phyloP scores from a whole-genome alignment of 2,797 vertebrate species.

The Tolypeutes matacus region DNA sequence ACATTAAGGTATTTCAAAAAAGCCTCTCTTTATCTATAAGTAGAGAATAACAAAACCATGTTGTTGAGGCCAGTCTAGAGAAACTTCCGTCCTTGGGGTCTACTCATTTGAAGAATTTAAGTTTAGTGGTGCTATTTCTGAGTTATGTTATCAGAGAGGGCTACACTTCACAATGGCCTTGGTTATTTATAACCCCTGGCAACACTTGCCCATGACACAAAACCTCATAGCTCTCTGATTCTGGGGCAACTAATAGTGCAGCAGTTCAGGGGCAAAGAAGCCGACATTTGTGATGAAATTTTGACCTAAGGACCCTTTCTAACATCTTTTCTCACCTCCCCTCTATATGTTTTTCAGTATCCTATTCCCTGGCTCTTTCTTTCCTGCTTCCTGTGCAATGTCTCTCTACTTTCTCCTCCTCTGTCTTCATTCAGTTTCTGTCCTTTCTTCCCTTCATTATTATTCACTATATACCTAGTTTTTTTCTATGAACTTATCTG shows the following conservation, averaged over 20 bases:
- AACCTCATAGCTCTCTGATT: background rate
- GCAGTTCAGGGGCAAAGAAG: background rate
- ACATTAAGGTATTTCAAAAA: background rate
- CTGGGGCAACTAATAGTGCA: too few species aligned
- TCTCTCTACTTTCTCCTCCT: background rate
- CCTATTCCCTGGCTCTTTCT: background rate
- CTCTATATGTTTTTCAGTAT: background rate
- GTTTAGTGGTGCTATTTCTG: background rate
- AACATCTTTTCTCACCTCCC: background rate
- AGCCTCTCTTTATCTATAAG: background rate
- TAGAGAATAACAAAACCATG: accelerated
- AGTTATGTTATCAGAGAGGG: accelerated
- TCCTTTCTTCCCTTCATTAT: background rate
- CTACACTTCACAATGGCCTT: background rate
- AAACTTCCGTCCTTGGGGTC: background rate
- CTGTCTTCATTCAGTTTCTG: background rate
- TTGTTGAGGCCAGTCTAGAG: background rate
- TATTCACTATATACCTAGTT: background rate
- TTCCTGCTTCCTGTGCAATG: background rate
- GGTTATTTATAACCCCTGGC: background rate
- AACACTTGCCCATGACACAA: background rate
- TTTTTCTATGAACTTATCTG: background rate
- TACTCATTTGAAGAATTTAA: background rate
- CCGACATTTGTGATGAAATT: background rate
- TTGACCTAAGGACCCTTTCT: background rate